These are phyloP conservation scores for Eolophus roseicapilla DNA, from an alignment of 2,113 vertebrate species.

Conservation along the genomic window DNA sequence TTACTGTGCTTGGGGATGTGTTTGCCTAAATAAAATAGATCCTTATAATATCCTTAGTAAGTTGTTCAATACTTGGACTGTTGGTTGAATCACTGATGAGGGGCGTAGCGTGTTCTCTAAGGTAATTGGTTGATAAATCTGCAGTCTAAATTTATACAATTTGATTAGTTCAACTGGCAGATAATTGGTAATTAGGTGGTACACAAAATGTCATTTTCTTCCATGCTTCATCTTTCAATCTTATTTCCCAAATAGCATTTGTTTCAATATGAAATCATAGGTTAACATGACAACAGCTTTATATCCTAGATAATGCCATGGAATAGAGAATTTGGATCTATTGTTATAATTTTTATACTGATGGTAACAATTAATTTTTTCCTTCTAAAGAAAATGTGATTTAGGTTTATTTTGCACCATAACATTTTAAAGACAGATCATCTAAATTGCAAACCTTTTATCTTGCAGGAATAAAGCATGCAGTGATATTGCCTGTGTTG, in stretches of 20 bases:
- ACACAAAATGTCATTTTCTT: conserved; percentile 71
- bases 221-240: conserved; percentile 59
- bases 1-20: background rate
- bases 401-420: conserved; percentile 43
- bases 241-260: conserved; percentile 70
- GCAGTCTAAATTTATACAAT: conserved; percentile 54
- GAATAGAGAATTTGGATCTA: conserved; percentile 76
- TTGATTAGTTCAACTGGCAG: conserved; percentile 63
- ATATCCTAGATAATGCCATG: conserved; percentile 69
- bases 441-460: conserved; percentile 34
- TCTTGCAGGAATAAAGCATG: background rate
- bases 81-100: conserved; percentile 19
- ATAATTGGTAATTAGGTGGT: conserved; percentile 68
- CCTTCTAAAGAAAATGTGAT: conserved; percentile 72
- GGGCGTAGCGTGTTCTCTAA: conserved; percentile 39
- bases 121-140: conserved; percentile 58
- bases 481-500: background rate
- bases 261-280: conserved; percentile 71
- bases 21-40: background rate
- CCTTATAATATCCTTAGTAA: background rate
- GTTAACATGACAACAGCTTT: conserved; percentile 63
- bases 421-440: conserved; percentile 43
- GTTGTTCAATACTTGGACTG: background rate
- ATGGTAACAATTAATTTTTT: conserved; percentile 73
- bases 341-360: conserved; percentile 79